phyloP scores from a whole-genome alignment of 2,113 vertebrate genomes.

The Corythoichthys intestinalis region DNA sequence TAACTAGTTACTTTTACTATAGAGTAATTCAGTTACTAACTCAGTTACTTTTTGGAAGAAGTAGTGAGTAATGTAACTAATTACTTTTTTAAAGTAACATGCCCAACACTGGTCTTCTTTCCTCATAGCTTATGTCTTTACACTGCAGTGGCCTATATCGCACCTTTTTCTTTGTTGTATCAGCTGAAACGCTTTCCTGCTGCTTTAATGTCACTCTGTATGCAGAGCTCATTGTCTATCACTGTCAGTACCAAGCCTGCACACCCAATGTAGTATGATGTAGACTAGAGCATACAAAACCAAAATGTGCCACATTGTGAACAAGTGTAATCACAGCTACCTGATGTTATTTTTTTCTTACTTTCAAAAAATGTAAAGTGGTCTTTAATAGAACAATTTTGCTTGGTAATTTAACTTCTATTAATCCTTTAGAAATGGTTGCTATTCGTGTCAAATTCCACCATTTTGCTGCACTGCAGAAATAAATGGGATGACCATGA shows the following conservation, averaged over 20 bases:
- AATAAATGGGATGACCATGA: conserved; percentile 9
- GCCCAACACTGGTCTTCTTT: too few relatives aligned
- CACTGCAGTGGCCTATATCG: not conserved
- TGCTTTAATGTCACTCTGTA: not conserved
- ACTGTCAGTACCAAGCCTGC: not conserved
- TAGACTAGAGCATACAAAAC: not conserved
- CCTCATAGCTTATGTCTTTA: not conserved
- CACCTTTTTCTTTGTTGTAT: not conserved
- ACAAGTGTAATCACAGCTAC: not conserved
- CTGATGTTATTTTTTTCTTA: not conserved
- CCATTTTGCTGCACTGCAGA: conserved; percentile 2
- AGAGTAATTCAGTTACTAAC: too few relatives aligned
- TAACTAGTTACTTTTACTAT: too few relatives aligned
- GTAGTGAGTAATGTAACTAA: too few relatives aligned
- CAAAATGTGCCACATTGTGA: not conserved
- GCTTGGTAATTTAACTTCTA: not conserved
- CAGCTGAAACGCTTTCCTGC: not conserved
- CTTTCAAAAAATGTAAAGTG: not conserved
- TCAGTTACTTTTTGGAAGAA: too few relatives aligned
- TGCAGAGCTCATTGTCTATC: not conserved
- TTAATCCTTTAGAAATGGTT: not conserved
- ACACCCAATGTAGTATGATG: not conserved
- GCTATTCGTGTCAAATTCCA: not conserved
- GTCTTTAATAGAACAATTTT: not conserved
- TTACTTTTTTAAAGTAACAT: too few relatives aligned